Conservation (phyloP, 2,113 vertebrate species). For the Phrynosoma blainvillii region DNA sequence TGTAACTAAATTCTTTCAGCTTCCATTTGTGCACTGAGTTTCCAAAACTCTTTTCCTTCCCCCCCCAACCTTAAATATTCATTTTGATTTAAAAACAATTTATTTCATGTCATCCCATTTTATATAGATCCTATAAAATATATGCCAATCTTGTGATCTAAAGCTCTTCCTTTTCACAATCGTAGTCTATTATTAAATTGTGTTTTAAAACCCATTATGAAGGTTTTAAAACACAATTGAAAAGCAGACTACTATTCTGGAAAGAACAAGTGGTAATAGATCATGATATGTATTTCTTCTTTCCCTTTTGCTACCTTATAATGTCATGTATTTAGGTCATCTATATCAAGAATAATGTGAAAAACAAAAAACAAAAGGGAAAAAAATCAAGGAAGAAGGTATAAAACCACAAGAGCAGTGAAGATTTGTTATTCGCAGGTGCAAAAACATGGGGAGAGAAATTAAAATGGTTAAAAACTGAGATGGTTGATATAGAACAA, state of each 20-base stretch:
- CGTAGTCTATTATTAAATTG: neutral
- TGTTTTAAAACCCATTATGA: slow-evolving; percentile 12
- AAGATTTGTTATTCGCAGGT: neutral
- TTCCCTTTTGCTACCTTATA: neutral
- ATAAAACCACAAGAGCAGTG: slow-evolving; percentile 14
- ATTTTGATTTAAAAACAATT: neutral
- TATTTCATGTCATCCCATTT: neutral
- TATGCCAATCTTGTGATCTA: slow-evolving; percentile 1
- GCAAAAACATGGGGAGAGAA: slow-evolving; percentile 14
- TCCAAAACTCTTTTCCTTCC: neutral
- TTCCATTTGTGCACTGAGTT: neutral
- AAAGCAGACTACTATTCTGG: neutral
- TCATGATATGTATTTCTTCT: slow-evolving; percentile 9
- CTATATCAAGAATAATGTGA: slow-evolving; percentile 1
- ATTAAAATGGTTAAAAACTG: neutral
- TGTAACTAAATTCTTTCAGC: neutral
- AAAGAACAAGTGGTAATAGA: slow-evolving; percentile 2
- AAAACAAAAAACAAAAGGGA: slow-evolving; percentile 16
- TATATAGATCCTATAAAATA: slow-evolving; percentile 1
- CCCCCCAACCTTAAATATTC: neutral
- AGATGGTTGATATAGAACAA: slow-evolving; percentile 1
- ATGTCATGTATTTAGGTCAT: slow-evolving; percentile 2
- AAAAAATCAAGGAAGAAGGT: slow-evolving; percentile 14
- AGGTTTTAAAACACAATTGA: slow-evolving; percentile 18
- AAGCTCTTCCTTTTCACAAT: neutral